phyloP scores from a whole-genome alignment of 2,113 vertebrate genomes.

The Psittacara wagleri region DNA sequence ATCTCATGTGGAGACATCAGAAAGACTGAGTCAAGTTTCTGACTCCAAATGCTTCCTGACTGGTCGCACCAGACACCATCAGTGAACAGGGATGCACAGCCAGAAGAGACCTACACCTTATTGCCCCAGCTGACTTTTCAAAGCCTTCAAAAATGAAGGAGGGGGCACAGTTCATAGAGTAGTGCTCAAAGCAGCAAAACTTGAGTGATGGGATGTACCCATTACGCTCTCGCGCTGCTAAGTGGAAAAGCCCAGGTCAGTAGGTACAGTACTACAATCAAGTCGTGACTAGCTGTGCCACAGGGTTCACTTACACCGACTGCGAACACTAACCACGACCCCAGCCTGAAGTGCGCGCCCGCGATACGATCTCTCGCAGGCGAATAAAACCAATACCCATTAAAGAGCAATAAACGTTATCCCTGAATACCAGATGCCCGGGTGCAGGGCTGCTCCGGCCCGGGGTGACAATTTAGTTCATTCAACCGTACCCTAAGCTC shows the following conservation, averaged over 20 bases:
- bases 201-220: not conserved
- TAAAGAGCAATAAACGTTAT: conserved; percentile 72
- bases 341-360: not conserved
- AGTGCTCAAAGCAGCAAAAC: not conserved
- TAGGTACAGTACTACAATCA: not conserved
- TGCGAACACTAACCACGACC: not conserved
- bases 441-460: not conserved
- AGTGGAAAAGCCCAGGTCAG: not conserved
- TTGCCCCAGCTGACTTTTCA: not conserved
- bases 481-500: conserved; percentile 55
- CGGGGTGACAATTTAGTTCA: conserved; percentile 49
- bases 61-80: not conserved
- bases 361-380: conserved; percentile 26
- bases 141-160: not conserved
- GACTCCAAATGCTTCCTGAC: not conserved
- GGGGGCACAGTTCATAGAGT: rapidly evolving
- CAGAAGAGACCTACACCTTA: not conserved
- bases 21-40: not conserved
- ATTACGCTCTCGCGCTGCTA: no score
- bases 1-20: not conserved
- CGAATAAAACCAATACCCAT: conserved; percentile 23
- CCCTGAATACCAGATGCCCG: conserved; percentile 2
- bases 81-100: not conserved
- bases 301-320: not conserved
- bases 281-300: not conserved